phyloP scores from a whole-genome alignment of 2,113 vertebrate species.

The Cynopterus brachyotis region DNA sequence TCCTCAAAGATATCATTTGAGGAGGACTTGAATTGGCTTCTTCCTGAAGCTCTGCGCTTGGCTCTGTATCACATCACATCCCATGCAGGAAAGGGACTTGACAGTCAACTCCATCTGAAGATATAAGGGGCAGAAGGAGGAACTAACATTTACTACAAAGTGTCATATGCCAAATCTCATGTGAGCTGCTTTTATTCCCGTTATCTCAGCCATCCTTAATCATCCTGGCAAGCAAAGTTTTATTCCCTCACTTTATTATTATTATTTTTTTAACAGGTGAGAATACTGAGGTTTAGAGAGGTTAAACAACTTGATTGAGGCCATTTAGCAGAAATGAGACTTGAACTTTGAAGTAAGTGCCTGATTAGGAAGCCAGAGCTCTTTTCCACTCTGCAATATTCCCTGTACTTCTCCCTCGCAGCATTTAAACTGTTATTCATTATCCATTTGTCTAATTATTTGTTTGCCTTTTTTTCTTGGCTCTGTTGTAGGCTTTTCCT shows the following conservation, averaged over 20 bases:
- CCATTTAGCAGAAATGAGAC: not conserved
- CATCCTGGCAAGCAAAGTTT: not conserved
- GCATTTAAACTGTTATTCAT: not conserved
- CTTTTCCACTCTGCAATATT: not conserved
- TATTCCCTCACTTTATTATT: not conserved
- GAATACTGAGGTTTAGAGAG: not conserved
- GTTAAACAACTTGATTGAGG: not conserved
- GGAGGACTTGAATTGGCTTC: not conserved
- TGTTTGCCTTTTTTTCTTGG: not conserved
- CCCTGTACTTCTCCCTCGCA: accelerated
- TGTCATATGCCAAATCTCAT: not conserved
- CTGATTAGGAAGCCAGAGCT: not conserved
- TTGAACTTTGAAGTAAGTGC: not conserved
- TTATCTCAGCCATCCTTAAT: not conserved
- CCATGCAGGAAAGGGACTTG: not conserved
- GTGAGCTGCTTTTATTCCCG: not conserved
- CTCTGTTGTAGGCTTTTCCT: not conserved
- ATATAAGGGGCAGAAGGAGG: not conserved
- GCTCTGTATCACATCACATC: not conserved
- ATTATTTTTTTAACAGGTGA: slow-evolving; percentile 24
- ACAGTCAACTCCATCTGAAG: not conserved
- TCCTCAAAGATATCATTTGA: not conserved
- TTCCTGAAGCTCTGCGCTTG: not conserved
- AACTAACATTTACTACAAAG: not conserved
- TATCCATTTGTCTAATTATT: not conserved